Evolutionary conservation across 2,888 invertebrate species (phyloP), one percentile per base, ranked within the genome.

Genomic region (Cinara cedri): DNA sequence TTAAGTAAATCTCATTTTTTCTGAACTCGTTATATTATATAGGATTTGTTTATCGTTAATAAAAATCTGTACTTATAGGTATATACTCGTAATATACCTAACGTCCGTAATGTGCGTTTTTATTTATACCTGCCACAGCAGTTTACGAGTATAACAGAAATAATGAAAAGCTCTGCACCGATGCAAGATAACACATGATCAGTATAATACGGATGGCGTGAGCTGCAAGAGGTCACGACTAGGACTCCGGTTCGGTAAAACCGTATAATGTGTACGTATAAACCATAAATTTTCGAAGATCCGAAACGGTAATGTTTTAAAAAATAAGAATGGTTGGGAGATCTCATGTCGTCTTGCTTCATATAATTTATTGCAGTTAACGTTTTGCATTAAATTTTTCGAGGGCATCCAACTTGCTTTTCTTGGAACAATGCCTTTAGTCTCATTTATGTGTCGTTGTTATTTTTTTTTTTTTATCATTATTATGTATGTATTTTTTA

Each of bases 391-490:
- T 76, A 34, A 19, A 70, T 78, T 78, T 78, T 78, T 78, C 78
- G 78, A 78, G 70, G 70, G 78, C 78, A 78, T 78, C 70, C 78
- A 70, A 78, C 78, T 70, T 68, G 60, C 49, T 78, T 78, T 78
- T 70, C 78, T 78, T 70, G 78, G 78, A 78, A 78, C 78, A 78
- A 78, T 78, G 78, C 78, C 70, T 78, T 70, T 70, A 78, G 78
- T 78, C 51, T 62, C 60, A 62, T 70, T 68, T 78, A 78, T 62
- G 78, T 42, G 68, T 16, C 49, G 57, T 57, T 34, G 34, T 34
- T 34, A 4, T 34, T 34, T 34, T 34, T 34, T 34, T 34, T 68
- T 55, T 74, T 63, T 70, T 78, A 78, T 70, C 70, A 78, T 78
- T 78, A 78, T 78, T 70, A 51, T 78, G 24, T 70, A 51, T 78